A percentile compares a stretch with the other conserved stretches of the same genome.
phyloP scores from a whole-genome alignment of 2,113 vertebrate genomes.

The Patagioenas fasciata region DNA sequence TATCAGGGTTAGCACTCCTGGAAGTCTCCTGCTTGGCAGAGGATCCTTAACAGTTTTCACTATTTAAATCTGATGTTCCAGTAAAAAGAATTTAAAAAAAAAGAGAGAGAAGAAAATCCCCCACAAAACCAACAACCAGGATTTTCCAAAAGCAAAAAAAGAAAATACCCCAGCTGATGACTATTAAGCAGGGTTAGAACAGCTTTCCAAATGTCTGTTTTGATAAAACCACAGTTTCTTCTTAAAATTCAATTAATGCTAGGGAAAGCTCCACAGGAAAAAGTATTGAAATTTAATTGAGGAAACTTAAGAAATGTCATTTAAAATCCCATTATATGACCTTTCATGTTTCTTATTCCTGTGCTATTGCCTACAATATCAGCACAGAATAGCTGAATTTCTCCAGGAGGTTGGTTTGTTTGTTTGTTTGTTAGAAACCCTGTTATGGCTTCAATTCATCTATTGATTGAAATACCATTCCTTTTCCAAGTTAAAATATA shows the following conservation, averaged over 20 bases:
- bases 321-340: background rate
- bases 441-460: background rate
- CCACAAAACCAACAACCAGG: background rate
- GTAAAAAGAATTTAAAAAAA: background rate
- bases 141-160: background rate
- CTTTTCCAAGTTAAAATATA: background rate
- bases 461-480: background rate
- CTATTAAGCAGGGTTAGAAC: background rate
- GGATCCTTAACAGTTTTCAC: background rate
- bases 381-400: background rate
- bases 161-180: background rate
- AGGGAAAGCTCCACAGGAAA: background rate
- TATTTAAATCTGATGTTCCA: background rate
- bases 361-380: background rate
- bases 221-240: slow-evolving; percentile 21
- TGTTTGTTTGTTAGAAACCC: background rate
- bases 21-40: background rate
- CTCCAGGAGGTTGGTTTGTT: background rate
- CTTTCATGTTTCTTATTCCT: background rate
- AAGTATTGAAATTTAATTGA: background rate
- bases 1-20: background rate
- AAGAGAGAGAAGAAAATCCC: background rate
- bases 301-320: background rate
- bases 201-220: background rate
- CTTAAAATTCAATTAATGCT: background rate